A percentile compares a stretch with the other conserved stretches of the same genome.
phyloP scores from a whole-genome alignment of 2,113 vertebrate genomes.

The Clarias batrachus region DNA sequence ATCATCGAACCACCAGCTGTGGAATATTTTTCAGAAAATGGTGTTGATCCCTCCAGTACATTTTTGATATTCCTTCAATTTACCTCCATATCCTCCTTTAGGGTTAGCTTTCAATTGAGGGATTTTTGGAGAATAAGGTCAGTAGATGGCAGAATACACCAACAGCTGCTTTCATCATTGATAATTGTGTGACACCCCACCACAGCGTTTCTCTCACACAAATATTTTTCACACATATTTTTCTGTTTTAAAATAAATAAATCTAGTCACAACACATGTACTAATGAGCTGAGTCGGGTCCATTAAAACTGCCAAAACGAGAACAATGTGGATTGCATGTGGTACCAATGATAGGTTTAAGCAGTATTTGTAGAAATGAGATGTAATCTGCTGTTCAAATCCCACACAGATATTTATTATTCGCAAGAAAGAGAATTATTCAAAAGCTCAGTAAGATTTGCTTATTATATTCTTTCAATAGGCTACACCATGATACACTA shows the following conservation, averaged over 20 bases:
- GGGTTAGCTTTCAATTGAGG: neutral
- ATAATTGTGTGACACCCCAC: neutral
- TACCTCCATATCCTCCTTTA: neutral
- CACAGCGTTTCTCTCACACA: neutral
- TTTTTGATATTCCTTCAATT: neutral
- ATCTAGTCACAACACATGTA: neutral
- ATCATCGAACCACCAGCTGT: neutral
- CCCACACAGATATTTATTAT: slow-evolving; percentile 14
- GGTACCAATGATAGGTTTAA: neutral
- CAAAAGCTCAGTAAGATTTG: slow-evolving; percentile 1
- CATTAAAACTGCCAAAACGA: neutral
- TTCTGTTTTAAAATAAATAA: neutral
- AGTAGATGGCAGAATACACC: slow-evolving; percentile 37
- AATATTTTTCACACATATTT: neutral
- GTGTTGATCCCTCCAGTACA: neutral
- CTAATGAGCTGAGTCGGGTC: neutral
- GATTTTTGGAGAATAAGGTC: neutral
- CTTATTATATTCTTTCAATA: slow-evolving; percentile 6
- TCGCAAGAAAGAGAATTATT: neutral
- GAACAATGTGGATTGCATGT: neutral
- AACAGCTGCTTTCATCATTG: neutral
- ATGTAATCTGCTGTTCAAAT: neutral
- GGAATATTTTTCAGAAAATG: neutral
- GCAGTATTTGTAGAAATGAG: slow-evolving; percentile 15
- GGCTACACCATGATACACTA: slow-evolving; percentile 8